These are phyloP conservation scores for Drosophila sturtevanti DNA, from an alignment of 1,140 invertebrate genomes.

Conservation along the genomic window DNA sequence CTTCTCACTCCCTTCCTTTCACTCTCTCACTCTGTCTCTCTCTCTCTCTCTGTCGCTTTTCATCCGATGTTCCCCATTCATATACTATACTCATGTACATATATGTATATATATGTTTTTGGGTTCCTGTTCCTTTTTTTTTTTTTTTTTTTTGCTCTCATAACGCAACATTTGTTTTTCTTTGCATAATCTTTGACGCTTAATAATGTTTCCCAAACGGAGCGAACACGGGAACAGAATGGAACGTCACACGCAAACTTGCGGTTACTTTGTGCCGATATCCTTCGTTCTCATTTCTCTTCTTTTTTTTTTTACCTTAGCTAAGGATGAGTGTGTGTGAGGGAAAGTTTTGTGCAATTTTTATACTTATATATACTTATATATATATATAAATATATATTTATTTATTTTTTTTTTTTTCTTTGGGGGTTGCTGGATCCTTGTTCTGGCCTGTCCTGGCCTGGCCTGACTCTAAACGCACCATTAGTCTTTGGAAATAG, in stretches of 20 bases:
- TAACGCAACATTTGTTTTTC: conserved; percentile 54
- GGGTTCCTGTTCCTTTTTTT: conserved; percentile 27
- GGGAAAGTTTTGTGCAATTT: conserved; percentile 47
- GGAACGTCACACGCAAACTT: conserved; percentile 61
- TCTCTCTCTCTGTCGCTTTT: too few relatives aligned
- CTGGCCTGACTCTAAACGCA: conserved; percentile 62
- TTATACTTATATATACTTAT: conserved; percentile 2
- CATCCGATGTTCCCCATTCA: too few relatives aligned
- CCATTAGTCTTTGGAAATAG: conserved; percentile 81
- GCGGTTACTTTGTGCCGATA: conserved; percentile 56
- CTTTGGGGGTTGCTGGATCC: conserved; percentile 49
- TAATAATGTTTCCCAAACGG: conserved; percentile 57
- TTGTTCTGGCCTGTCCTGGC: too few relatives aligned
- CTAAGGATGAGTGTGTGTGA: conserved; percentile 37
- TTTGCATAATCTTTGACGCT: conserved; percentile 59
- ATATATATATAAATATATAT: neutral
- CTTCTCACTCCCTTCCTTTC: neutral
- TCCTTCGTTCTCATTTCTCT: conserved; percentile 17
- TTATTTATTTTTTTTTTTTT: conserved; percentile 27
- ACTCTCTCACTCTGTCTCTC: too few relatives aligned
- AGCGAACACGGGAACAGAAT: conserved; percentile 1
- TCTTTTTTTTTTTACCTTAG: conserved; percentile 29
- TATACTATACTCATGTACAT: neutral
- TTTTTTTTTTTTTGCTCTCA: neutral
- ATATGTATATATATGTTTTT: conserved; percentile 27